Conservation (phyloP, 2,797 vertebrate genomes). For the Ataeniobius toweri region DNA sequence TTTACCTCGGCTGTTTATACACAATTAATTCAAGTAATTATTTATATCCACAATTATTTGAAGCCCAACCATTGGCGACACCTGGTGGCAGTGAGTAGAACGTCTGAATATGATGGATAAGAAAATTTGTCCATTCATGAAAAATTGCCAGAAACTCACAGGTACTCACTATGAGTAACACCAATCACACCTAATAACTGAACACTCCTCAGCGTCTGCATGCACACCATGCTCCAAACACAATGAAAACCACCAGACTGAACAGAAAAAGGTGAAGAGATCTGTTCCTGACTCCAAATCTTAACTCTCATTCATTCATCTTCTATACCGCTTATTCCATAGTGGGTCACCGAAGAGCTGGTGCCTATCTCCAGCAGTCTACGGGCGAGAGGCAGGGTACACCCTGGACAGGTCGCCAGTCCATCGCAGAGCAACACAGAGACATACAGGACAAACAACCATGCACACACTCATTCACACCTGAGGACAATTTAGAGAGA, state of each 20-base stretch:
- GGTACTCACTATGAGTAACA: background rate
- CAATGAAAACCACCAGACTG: too few relatives aligned
- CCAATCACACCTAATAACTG: background rate
- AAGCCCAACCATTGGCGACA: constrained; percentile 29
- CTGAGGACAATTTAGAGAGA: too few relatives aligned
- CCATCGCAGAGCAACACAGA: too few relatives aligned
- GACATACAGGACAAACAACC: too few relatives aligned
- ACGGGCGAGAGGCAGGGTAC: too few relatives aligned
- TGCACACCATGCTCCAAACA: background rate
- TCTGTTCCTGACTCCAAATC: background rate
- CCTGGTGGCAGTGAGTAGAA: constrained; percentile 38
- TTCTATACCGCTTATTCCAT: too few relatives aligned
- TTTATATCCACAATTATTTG: background rate
- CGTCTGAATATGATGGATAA: background rate
- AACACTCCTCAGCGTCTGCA: background rate
- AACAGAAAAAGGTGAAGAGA: too few relatives aligned
- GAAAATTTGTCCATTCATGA: background rate
- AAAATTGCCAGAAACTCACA: background rate
- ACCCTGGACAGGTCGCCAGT: too few relatives aligned
- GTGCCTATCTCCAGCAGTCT: too few relatives aligned
- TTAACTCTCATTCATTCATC: too few relatives aligned
- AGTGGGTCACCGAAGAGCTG: too few relatives aligned
- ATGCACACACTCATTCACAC: too few relatives aligned
- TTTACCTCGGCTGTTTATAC: constrained; percentile 21
- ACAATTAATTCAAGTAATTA: constrained; percentile 9